Percentiles rank a stretch among this genome's conserved stretches.
Evolutionary conservation across 2,797 vertebrate species (phyloP).

Genomic region (Sandelia bainsii): DNA sequence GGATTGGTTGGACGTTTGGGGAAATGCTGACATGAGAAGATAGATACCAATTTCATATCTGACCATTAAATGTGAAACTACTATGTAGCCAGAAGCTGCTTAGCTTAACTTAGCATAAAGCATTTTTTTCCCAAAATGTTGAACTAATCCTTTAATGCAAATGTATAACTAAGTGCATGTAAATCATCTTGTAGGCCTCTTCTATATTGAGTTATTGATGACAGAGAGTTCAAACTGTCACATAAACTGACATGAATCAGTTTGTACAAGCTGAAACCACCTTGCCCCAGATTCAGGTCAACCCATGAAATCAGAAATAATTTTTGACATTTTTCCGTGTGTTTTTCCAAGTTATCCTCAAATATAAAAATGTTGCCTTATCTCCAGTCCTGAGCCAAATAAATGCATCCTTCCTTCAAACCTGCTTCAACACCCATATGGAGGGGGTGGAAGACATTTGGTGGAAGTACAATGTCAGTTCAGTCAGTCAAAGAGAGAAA

Average conservation of each 20-base stretch:
- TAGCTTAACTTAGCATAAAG: neutral
- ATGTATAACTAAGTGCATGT: neutral
- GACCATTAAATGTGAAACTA: neutral
- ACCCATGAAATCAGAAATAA: constrained; percentile 2
- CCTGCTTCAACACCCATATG: neutral
- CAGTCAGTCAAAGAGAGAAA: constrained; percentile 9
- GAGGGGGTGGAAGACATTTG: neutral
- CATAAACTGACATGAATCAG: constrained; percentile 20
- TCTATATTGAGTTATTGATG: neutral
- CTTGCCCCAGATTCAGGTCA: constrained; percentile 7
- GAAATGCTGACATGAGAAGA: constrained; percentile 1
- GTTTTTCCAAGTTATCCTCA: constrained; percentile 5
- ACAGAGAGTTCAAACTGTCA: constrained; percentile 12
- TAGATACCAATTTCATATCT: neutral
- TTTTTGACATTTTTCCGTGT: constrained; percentile 4
- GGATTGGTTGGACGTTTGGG: constrained; percentile 23
- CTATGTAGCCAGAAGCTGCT: neutral
- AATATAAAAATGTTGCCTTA: constrained; percentile 19
- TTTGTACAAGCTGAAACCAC: constrained; percentile 5
- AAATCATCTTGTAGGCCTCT: neutral
- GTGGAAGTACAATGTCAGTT: constrained; percentile 9
- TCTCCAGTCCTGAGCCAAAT: constrained; percentile 28
- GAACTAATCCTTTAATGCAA: constrained; percentile 17
- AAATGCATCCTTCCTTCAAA: neutral
- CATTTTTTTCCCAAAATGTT: constrained; percentile 11